These are phyloP conservation scores for Paralvinella palmiformis DNA, from an alignment of 1,140 invertebrate species.

Conservation along the genomic window DNA sequence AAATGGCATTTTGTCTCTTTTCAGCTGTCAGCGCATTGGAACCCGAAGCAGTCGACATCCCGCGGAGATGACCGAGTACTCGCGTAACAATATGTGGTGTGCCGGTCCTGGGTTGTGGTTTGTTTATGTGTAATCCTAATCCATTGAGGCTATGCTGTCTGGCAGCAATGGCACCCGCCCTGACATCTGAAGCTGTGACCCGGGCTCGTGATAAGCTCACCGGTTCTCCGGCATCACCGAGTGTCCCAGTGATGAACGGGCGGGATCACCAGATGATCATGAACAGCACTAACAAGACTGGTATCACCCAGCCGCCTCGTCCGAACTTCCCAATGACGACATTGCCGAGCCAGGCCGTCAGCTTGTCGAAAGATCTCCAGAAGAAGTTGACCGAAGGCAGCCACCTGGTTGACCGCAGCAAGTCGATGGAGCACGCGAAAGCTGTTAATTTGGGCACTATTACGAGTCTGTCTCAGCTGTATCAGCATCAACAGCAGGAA, in stretches of 20 bases:
- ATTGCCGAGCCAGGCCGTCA: not conserved
- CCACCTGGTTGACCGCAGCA: no score
- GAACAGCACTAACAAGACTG: not conserved
- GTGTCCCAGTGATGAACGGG: not conserved
- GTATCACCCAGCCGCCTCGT: not conserved
- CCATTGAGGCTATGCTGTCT: conserved; percentile 45
- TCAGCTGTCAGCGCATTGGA: no score
- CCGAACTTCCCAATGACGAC: no score
- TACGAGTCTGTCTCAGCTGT: conserved; percentile 3
- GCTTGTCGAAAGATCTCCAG: not conserved
- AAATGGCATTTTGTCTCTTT: no score
- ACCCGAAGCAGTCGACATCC: no score
- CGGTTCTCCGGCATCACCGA: not conserved
- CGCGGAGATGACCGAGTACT: no score
- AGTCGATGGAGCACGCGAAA: not conserved
- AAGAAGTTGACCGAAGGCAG: not conserved
- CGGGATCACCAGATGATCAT: conserved; percentile 15
- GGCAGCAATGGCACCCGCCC: conserved; percentile 44
- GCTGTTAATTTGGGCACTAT: not conserved
- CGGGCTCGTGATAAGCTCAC: conserved; percentile 33
- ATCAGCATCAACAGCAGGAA: not conserved
- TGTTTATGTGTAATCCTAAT: conserved; percentile 36
- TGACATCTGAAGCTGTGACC: conserved; percentile 38
- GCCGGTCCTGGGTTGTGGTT: no score
- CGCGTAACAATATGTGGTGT: no score